Conservation (phyloP, 1,140 invertebrate genomes). For the Euwallacea fornicatus region DNA sequence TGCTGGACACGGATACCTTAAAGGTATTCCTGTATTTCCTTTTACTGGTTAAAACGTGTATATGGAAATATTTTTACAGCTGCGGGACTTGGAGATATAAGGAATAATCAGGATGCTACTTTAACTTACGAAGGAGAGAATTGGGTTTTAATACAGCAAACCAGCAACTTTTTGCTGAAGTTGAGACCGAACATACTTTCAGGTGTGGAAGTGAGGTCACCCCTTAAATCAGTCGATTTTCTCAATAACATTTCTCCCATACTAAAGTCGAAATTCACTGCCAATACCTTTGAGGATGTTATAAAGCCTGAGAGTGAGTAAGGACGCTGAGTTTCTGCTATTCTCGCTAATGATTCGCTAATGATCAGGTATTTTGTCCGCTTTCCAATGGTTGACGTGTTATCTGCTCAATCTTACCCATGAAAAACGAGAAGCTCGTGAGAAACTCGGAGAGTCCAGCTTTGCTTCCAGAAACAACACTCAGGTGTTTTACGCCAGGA, state of each 20-base stretch:
- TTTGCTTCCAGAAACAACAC: slow-evolving; percentile 79
- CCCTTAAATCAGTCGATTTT: slow-evolving; percentile 66
- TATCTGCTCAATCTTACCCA: slow-evolving; percentile 73
- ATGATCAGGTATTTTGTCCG: slow-evolving; percentile 46
- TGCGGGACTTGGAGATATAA: slow-evolving; percentile 75
- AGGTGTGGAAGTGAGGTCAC: slow-evolving; percentile 56
- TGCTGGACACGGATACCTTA: slow-evolving; percentile 81
- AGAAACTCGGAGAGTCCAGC: slow-evolving; percentile 61
- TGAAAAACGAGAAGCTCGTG: slow-evolving; percentile 61
- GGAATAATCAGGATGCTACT: slow-evolving; percentile 88
- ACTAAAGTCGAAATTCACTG: slow-evolving; percentile 56
- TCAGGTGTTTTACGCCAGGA: slow-evolving; percentile 80
- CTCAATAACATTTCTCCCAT: slow-evolving; percentile 59
- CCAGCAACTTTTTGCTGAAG: slow-evolving; percentile 83
- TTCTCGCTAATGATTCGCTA: background rate
- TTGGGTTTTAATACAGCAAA: slow-evolving; percentile 92
- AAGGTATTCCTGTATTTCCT: slow-evolving; percentile 56
- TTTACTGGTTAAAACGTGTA: background rate
- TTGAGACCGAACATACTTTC: slow-evolving; percentile 60
- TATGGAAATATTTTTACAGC: slow-evolving; percentile 7
- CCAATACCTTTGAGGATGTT: slow-evolving; percentile 54
- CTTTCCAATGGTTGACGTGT: slow-evolving; percentile 82
- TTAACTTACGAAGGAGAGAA: slow-evolving; percentile 96
- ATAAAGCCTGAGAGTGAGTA: slow-evolving; percentile 63
- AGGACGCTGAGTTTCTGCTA: no score